Evolutionary conservation across 1,140 invertebrate genomes (phyloP).

Genomic region (Micrasema minimum): DNA sequence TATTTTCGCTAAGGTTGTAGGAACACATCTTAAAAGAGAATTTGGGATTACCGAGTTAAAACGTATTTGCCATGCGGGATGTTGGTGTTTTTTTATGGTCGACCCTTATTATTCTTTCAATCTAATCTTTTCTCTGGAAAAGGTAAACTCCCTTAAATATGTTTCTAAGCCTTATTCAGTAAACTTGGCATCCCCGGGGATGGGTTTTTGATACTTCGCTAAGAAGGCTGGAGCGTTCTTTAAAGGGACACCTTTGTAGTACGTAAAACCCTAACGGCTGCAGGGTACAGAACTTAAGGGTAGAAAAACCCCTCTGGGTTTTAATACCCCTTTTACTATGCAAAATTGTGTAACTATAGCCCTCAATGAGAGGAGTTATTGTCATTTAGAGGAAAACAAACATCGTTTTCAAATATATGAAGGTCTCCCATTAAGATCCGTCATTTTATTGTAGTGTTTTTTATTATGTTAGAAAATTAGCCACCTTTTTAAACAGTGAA

Average conservation of each 20-base stretch:
- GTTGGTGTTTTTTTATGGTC: slow-evolving; percentile 23
- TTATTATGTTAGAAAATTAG: no score
- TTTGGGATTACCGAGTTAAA: slow-evolving; percentile 16
- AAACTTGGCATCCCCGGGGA: slow-evolving; percentile 9
- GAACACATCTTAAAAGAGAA: slow-evolving; percentile 25
- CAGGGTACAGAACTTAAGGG: slow-evolving; percentile 17
- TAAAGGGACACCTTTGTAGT: slow-evolving; percentile 28
- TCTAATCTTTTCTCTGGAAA: slow-evolving; percentile 48
- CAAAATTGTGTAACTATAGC: slow-evolving; percentile 11
- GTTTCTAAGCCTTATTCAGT: slow-evolving; percentile 35
- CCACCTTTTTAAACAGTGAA: no score
- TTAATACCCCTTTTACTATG: not conserved
- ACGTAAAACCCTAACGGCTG: slow-evolving; percentile 24
- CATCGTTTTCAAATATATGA: no score
- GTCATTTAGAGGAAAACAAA: no score
- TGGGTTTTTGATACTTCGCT: slow-evolving; percentile 21
- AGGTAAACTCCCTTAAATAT: slow-evolving; percentile 48
- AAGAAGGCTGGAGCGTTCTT: slow-evolving; percentile 34
- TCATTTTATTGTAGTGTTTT: no score
- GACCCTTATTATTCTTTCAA: slow-evolving; percentile 52
- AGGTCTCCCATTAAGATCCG: no score
- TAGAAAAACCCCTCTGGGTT: not conserved
- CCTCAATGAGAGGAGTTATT: slow-evolving; percentile 3
- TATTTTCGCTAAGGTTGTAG: slow-evolving; percentile 5
- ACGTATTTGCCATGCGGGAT: not conserved